A percentile compares a stretch with the other conserved stretches of the same genome.
Evolutionary conservation across 2,888 invertebrate genomes (phyloP).

Genomic region (Cryptus armator): DNA sequence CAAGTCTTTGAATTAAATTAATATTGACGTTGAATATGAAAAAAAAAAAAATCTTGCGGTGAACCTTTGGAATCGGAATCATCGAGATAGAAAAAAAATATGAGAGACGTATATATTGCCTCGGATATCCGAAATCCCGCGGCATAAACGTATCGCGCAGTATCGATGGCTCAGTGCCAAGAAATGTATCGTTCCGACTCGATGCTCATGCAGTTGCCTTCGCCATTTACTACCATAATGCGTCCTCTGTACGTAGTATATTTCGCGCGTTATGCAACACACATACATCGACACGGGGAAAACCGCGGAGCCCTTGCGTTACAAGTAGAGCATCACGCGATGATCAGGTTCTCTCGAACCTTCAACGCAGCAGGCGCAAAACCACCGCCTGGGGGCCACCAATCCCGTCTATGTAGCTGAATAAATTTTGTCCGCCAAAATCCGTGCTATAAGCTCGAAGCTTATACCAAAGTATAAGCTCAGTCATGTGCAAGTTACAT

Average conservation of each 20-base stretch:
- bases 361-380: conserved; percentile 22
- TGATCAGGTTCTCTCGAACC: conserved; percentile 12
- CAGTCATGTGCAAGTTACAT: not conserved
- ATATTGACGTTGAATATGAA: not conserved
- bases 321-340: conserved; percentile 8
- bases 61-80: not conserved
- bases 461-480: conserved; percentile 1
- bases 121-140: conserved; percentile 32
- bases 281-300: not conserved
- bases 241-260: not conserved
- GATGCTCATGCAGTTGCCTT: conserved; percentile 7
- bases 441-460: conserved; percentile 3
- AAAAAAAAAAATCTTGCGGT: not conserved
- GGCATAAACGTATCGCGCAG: conserved; percentile 28
- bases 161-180: conserved; percentile 28
- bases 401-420: conserved; percentile 7
- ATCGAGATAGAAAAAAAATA: conserved; percentile 21
- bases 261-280: not conserved
- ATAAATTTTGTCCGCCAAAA: conserved; percentile 30
- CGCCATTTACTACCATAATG: not conserved
- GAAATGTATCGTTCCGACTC: conserved; percentile 14
- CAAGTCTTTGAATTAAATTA: not conserved
- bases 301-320: conserved; percentile 22
- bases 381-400: conserved; percentile 3
- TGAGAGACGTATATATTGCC: conserved; percentile 14